Conservation (phyloP, 2,113 vertebrate species). For the Seriola quinqueradiata region DNA sequence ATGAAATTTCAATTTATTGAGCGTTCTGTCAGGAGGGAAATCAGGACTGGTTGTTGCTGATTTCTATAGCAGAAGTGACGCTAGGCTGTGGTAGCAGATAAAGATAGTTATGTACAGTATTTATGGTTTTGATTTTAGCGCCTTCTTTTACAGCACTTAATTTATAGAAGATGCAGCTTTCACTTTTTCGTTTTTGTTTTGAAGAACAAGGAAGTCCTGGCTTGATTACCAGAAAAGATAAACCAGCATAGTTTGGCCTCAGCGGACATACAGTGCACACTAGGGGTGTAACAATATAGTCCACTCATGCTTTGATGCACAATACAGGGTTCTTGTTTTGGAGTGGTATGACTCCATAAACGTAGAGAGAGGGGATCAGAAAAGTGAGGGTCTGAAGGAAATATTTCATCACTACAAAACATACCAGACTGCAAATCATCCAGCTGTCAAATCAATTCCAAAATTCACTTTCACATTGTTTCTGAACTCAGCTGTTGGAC, state of each 20-base stretch:
- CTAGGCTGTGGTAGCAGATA: constrained; percentile 67
- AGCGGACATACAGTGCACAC: not conserved
- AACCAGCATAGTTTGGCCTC: not conserved
- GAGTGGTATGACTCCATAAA: not conserved
- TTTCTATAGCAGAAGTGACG: constrained; percentile 36
- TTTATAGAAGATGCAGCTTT: constrained; percentile 83
- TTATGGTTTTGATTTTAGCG: constrained; percentile 87
- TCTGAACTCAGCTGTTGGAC: constrained; percentile 1
- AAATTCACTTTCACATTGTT: not conserved
- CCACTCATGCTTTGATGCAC: not conserved
- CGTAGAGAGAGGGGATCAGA: not conserved
- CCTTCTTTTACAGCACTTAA: constrained; percentile 87
- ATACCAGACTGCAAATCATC: not conserved
- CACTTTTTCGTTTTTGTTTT: constrained; percentile 60
- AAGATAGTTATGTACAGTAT: constrained; percentile 88
- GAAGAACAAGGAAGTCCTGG: constrained; percentile 35
- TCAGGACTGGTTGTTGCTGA: constrained; percentile 6
- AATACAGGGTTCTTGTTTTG: constrained; percentile 1
- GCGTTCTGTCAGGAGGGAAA: constrained; percentile 27
- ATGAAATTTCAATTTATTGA: constrained; percentile 40
- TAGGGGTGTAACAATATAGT: constrained; percentile 5
- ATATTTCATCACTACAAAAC: not conserved
- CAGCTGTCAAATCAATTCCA: not conserved
- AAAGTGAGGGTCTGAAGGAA: not conserved
- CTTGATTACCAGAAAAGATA: not conserved